Base-by-base conservation (phyloP, 92 coral and sea anemone species). In the Paragorgia papillata region DNA sequence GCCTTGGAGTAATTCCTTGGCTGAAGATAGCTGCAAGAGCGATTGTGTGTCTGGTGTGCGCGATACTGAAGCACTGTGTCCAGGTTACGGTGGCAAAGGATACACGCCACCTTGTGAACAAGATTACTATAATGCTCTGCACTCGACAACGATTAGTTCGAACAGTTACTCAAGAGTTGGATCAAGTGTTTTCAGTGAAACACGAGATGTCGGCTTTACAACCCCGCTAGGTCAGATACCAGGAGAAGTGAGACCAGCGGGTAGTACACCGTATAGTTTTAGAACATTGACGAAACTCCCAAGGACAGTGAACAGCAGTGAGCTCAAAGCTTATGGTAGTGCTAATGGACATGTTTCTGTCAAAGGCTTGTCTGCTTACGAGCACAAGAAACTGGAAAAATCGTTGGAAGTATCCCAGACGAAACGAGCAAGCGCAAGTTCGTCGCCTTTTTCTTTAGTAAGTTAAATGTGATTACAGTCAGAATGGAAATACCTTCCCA, bases 21-120 rank as follows among this genome's bases (percentile, higher is more conserved):
- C 53, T 2, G 62, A 31, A 56, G 33, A 28, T 17, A 22, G 7
- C 12, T 28, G 7, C 14, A 6, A 22, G 13, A 56, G 30, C 28
- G 62, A 56, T 8, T 6, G 33, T 8, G 7, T 56, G 33, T 56
- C 30, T 56, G 10, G 12, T 22, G 30, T 9, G 33, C 50, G 31
- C 48, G 57, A 68, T 7, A 26, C 64, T 8, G 78, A 71, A 48
- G 34, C 44, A 4, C 64, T 71, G n/a, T 71, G 49, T 58, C 78
- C 78, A 12, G 78, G 78, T 19, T 71, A 71, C 21, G 78, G 62
- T 30, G 78, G 78, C 14, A 48, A 71, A 51, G 54, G 31, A 55
- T 71, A 71, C 29, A 33, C 78, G 15, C 78, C 78, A 15, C 78
- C 78, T 20, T 31, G 46, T 1, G 78, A 71, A 55, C 78, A 71